phyloP scores from a whole-genome alignment of 2,113 vertebrate genomes.

The Austrofundulus limnaeus region DNA sequence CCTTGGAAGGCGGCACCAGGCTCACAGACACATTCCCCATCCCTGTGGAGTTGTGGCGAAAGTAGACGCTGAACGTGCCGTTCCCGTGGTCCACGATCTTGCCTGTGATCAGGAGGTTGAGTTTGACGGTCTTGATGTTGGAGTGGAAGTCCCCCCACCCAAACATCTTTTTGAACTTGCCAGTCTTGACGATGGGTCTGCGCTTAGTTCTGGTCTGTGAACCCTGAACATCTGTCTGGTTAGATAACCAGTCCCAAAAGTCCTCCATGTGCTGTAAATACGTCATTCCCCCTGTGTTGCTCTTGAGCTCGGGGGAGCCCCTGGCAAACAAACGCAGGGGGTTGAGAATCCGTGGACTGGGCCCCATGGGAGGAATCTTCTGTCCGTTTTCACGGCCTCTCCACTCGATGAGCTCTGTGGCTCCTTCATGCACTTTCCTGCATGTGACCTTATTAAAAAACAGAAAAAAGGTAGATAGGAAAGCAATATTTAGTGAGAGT shows the following conservation, averaged over 20 bases:
- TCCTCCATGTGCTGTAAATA: conserved; percentile 89
- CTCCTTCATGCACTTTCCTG: conserved; percentile 76
- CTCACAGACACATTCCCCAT: conserved; percentile 97
- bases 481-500: conserved; percentile 15
- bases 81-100: conserved; percentile 99
- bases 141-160: conserved; percentile 99
- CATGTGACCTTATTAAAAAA: conserved; percentile 83
- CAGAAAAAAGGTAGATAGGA: conserved; percentile 41
- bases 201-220: conserved; percentile 94
- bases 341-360: conserved; percentile 86
- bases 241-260: conserved; percentile 98
- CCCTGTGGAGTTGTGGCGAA: conserved; percentile 97
- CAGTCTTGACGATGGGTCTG: conserved; percentile 97
- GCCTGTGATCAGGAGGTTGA: conserved; percentile 98
- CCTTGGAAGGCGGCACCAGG: conserved; percentile 96
- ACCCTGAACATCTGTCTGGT: conserved; percentile 91
- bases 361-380: conserved; percentile 82
- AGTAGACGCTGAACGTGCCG: conserved; percentile 98
- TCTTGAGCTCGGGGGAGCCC: conserved; percentile 85
- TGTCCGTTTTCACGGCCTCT: conserved; percentile 83
- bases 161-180: conserved; percentile 99
- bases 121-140: conserved; percentile 98
- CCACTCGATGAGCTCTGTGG: conserved; percentile 87
- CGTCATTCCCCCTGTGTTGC: conserved; percentile 83
- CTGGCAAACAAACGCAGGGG: conserved; percentile 92